Percentiles rank a stretch among this genome's conserved stretches.
Evolutionary conservation across 2,113 vertebrate species (phyloP).

Genomic region (Cavia porcellus): DNA sequence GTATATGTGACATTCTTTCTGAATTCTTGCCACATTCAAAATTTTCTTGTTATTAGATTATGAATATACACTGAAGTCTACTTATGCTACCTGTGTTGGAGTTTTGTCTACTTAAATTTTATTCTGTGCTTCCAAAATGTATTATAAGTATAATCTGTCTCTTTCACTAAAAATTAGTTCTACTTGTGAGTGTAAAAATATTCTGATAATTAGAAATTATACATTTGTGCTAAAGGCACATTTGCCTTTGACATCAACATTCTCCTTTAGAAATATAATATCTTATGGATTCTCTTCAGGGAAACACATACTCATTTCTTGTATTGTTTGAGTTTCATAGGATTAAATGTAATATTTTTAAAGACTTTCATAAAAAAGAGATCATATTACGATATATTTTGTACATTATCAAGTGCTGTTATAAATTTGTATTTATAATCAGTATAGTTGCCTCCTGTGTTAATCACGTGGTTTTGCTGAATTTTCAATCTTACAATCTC

Average conservation of each 20-base stretch:
- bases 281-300: not conserved
- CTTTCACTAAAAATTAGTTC: not conserved
- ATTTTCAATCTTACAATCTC: not conserved
- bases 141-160: not conserved
- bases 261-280: not conserved
- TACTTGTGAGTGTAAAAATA: not conserved
- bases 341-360: not conserved
- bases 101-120: not conserved
- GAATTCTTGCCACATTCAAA: not conserved
- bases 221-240: not conserved
- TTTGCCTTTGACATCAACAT: not conserved
- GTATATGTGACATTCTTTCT: not conserved
- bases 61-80: not conserved
- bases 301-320: not conserved
- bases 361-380: not conserved
- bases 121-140: not conserved
- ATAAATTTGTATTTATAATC: not conserved
- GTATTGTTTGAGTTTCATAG: not conserved
- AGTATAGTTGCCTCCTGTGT: not conserved
- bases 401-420: not conserved
- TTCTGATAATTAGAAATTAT: not conserved
- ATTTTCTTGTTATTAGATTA: not conserved
- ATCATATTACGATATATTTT: not conserved
- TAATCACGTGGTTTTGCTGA: not conserved
- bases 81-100: not conserved